Base-by-base conservation (phyloP, 2,888 invertebrate genomes). In the Mystacides longicornis region DNA sequence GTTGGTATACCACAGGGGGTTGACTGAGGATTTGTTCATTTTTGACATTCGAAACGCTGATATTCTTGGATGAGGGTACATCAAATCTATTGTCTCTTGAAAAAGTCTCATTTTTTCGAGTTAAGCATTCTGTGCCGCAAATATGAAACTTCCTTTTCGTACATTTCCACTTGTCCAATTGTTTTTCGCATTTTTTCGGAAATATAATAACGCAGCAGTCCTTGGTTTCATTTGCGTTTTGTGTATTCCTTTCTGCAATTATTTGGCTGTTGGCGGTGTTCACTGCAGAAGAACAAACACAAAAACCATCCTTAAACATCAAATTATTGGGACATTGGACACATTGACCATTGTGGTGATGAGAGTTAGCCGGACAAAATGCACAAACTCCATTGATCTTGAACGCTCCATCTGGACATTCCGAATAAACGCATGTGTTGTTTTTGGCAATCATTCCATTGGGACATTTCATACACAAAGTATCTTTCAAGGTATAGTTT, bases 121-220 rank as follows among this genome's bases (percentile, higher is more conserved):
- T 14, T 4, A 16, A n/a, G n/a, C 52, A 52, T n/a, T 18, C 20
- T 14, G 11, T 27, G 9, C 46, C 46, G 9, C 52, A 52, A 9
- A 31, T 27, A 27, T 52, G 52, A 31, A 46, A 45, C n/a, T 46
- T 52, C 31, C 46, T 52, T 23, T 52, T 45, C n/a, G n/a, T 23
- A 52, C 52, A 52, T 14, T n/a, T 46, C 20, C 45, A 31, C 27
- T 52, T n/a, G n/a, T n/a, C n/a, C n/a, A n/a, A n/a, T n/a, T n/a
- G n/a, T 27, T 46, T 11, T 27, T 23, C 27, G 22, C 52, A 52
- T 5, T 52, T 27, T 1, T 11, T 27, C 11, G 52, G 52, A 9
- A 46, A 27, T 2, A 47, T 19, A 23, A 52, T 52, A 16, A 52
- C 23, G 27, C 52, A 52, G 20, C 52, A 52, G 19, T 46, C 21